Conservation (phyloP, 2,113 vertebrate genomes). For the Dolichallabes microphthalmus region DNA sequence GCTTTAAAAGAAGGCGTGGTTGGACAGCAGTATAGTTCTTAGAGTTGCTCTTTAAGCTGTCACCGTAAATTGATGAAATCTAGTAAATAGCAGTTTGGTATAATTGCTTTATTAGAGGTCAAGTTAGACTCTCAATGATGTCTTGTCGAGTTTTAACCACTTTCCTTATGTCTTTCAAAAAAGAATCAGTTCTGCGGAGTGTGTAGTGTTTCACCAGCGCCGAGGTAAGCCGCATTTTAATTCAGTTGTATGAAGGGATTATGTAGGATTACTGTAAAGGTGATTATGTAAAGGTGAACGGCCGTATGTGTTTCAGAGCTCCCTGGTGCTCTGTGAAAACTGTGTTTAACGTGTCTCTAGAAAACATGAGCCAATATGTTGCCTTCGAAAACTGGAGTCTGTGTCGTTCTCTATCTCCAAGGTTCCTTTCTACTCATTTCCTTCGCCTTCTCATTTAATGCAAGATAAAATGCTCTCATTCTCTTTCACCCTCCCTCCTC, state of each 20-base stretch:
- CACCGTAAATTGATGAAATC: neutral
- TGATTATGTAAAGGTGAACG: constrained; percentile 42
- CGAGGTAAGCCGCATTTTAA: constrained; percentile 12
- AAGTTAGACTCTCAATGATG: neutral
- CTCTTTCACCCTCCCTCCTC: constrained; percentile 55
- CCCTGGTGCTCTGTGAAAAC: constrained; percentile 5
- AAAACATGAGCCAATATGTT: neutral
- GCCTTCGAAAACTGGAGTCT: neutral
- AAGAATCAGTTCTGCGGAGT: neutral
- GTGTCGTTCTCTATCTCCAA: constrained; percentile 16
- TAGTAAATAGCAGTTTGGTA: neutral
- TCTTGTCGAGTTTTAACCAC: neutral
- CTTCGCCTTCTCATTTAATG: constrained; percentile 62
- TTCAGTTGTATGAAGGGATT: constrained; percentile 21
- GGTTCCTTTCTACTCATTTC: constrained; percentile 58
- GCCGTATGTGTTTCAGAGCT: constrained; percentile 15
- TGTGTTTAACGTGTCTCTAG: constrained; percentile 26
- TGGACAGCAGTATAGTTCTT: neutral
- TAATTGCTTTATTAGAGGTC: constrained; percentile 12
- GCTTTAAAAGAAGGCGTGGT: neutral
- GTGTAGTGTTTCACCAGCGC: neutral
- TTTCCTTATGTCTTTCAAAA: constrained; percentile 1
- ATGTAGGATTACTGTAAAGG: constrained; percentile 31
- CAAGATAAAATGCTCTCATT: constrained; percentile 52
- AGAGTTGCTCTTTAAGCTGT: neutral